Conservation (phyloP, 2,888 invertebrate genomes). For the Junonia oenone region DNA sequence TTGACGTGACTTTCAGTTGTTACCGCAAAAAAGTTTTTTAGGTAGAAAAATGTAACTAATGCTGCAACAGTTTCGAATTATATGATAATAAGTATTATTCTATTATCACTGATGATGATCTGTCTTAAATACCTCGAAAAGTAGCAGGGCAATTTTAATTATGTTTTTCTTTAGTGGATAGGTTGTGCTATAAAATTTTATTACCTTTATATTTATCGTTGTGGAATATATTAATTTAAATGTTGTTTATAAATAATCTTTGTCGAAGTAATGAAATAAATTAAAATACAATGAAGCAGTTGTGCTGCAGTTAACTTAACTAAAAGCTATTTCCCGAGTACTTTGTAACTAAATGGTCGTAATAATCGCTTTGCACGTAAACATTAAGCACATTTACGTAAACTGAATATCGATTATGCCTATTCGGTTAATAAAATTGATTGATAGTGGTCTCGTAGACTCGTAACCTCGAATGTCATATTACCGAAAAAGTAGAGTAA, state of each 20-base stretch:
- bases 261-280: not conserved
- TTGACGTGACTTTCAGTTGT: too few relatives aligned
- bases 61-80: too few relatives aligned
- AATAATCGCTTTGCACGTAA: not conserved
- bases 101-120: too few relatives aligned
- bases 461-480: conserved; percentile 21
- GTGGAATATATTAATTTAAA: too few relatives aligned
- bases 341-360: not conserved
- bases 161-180: too few relatives aligned
- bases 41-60: too few relatives aligned
- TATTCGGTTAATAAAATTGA: conserved; percentile 25
- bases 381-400: not conserved
- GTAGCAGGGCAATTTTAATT: too few relatives aligned
- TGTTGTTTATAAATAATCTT: not conserved
- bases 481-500: conserved; percentile 18
- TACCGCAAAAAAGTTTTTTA: too few relatives aligned
- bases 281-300: not conserved
- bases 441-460: conserved; percentile 19
- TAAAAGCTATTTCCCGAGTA: not conserved
- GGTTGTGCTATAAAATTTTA: too few relatives aligned
- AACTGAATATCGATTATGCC: conserved; percentile 6
- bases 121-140: too few relatives aligned
- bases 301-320: not conserved
- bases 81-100: too few relatives aligned
- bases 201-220: too few relatives aligned